A percentile compares a stretch with the other conserved stretches of the same genome.
Conservation (phyloP, 2,797 vertebrate species). For the Limosa lapponica region DNA sequence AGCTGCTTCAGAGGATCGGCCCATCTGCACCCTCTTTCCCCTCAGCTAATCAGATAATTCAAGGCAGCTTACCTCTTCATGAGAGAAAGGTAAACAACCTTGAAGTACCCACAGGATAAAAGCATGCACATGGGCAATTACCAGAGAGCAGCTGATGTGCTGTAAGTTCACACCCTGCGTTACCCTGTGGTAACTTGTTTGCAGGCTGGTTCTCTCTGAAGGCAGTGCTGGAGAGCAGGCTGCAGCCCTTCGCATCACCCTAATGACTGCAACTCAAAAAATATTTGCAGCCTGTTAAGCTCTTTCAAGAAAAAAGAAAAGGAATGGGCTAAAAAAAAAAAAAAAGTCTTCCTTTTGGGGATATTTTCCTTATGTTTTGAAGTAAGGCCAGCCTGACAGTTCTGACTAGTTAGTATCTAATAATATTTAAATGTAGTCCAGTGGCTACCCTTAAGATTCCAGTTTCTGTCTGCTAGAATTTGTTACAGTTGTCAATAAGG, state of each 20-base stretch:
- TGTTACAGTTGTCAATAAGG: constrained; percentile 67
- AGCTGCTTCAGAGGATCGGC: neutral
- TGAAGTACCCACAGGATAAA: constrained; percentile 5
- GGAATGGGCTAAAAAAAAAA: neutral
- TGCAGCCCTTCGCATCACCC: neutral
- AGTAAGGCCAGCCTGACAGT: constrained; percentile 2
- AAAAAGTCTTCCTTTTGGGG: constrained; percentile 32
- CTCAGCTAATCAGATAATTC: neutral
- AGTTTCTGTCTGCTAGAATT: constrained; percentile 58
- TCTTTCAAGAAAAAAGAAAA: constrained; percentile 51
- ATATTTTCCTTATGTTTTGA: constrained; percentile 63
- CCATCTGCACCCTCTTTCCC: neutral
- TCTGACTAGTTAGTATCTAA: constrained; percentile 64
- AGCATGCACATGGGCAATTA: neutral
- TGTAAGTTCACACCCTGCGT: neutral
- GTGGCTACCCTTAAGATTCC: constrained; percentile 57
- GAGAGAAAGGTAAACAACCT: neutral
- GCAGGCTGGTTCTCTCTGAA: neutral
- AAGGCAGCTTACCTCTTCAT: neutral
- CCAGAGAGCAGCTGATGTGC: neutral
- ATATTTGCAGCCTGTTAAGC: constrained; percentile 46
- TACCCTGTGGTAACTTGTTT: constrained; percentile 31
- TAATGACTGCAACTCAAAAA: neutral
- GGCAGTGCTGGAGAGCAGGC: neutral
- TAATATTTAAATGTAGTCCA: constrained; percentile 55